Conservation (phyloP, 2,113 vertebrate species). For the Hylia prasina region DNA sequence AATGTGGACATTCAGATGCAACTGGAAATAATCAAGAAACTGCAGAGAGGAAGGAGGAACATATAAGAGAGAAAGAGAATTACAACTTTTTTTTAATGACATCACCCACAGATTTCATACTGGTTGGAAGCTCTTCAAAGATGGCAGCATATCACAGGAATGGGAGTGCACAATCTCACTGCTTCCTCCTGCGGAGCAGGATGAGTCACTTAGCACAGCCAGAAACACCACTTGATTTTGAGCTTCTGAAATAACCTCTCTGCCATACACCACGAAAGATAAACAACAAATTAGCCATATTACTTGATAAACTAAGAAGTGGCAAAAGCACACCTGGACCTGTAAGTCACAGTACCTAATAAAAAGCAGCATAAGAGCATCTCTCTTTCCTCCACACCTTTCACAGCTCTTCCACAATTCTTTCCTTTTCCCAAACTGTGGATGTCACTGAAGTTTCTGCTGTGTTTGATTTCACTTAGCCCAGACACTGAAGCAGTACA, state of each 20-base stretch:
- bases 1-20: neutral
- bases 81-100: neutral
- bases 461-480: neutral
- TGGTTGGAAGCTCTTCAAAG: neutral
- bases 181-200: neutral
- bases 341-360: neutral
- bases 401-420: neutral
- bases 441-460: neutral
- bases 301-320: neutral
- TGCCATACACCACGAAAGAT: neutral
- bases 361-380: neutral
- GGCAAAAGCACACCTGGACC: neutral
- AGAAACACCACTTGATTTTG: neutral
- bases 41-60: neutral
- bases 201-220: neutral
- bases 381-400: neutral
- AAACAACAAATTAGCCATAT: neutral
- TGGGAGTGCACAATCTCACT: neutral
- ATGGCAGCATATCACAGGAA: neutral
- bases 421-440: fast-evolving
- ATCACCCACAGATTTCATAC: neutral
- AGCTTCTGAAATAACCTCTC: neutral
- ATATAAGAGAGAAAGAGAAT: neutral
- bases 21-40: neutral
- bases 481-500: neutral